Evolutionary conservation across 30 jellyfish, hydroid and myxozoan species (phyloP).

Genomic region (Hydractinia echinata): DNA sequence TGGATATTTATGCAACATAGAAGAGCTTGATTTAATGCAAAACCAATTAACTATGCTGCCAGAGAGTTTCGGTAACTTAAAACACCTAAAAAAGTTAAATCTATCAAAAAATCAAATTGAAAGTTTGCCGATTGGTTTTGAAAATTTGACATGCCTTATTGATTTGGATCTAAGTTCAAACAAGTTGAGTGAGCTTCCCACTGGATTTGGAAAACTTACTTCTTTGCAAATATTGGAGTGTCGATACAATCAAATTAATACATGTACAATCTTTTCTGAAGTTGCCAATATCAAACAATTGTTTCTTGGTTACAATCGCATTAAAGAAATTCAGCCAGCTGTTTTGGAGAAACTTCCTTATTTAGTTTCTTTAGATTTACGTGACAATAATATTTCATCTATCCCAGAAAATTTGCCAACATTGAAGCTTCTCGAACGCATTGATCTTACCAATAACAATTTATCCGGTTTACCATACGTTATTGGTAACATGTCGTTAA

Average conservation of each 20-base stretch:
- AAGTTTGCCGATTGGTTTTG: slow-evolving; percentile 45
- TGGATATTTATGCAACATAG: slow-evolving; percentile 50
- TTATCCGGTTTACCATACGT: slow-evolving; percentile 53
- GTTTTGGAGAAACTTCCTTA: slow-evolving; percentile 40
- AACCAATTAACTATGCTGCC: slow-evolving; percentile 43
- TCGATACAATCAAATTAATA: slow-evolving; percentile 49
- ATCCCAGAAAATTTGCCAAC: slow-evolving; percentile 53
- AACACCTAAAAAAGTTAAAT: slow-evolving; percentile 44
- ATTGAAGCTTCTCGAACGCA: slow-evolving; percentile 45
- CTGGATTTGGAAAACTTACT: slow-evolving; percentile 56
- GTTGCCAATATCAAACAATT: slow-evolving; percentile 54
- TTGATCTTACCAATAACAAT: slow-evolving; percentile 62
- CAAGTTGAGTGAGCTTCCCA: slow-evolving; percentile 50
- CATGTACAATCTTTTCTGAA: slow-evolving; percentile 40
- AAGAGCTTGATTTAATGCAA: slow-evolving; percentile 58
- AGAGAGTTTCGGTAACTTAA: slow-evolving; percentile 58
- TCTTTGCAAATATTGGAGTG: slow-evolving; percentile 62
- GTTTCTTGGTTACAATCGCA: slow-evolving; percentile 66
- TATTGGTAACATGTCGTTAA: slow-evolving; percentile 55
- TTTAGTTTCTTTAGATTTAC: slow-evolving; percentile 46
- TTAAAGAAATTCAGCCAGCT: slow-evolving; percentile 35
- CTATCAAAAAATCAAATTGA: slow-evolving; percentile 50
- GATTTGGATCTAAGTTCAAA: slow-evolving; percentile 58
- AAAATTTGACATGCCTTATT: slow-evolving; percentile 27
- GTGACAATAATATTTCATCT: slow-evolving; percentile 58